These are phyloP conservation scores for Ceramica pisi DNA, from an alignment of 2,888 invertebrate genomes.

Conservation along the genomic window DNA sequence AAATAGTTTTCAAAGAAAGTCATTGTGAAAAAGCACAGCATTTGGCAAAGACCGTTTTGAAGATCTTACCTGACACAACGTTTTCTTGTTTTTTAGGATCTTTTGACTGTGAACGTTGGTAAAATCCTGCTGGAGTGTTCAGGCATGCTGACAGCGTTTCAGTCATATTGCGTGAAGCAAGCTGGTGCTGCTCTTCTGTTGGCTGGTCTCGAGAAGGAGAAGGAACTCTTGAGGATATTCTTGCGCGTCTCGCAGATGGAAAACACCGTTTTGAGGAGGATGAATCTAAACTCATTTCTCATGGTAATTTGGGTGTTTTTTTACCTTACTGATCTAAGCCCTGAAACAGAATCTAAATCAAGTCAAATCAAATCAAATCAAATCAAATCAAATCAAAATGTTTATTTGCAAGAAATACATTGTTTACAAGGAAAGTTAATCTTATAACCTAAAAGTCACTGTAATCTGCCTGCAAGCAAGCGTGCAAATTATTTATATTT, in stretches of 20 bases:
- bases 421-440: no score
- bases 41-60: no score
- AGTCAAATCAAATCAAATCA: no score
- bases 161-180: slow-evolving; percentile 98
- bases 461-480: no score
- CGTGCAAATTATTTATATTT: no score
- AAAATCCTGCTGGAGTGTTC: slow-evolving; percentile 97
- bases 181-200: slow-evolving; percentile 96
- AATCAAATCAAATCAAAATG: no score
- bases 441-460: no score
- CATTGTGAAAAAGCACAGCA: no score
- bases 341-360: neutral
- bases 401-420: no score
- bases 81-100: slow-evolving; percentile 89
- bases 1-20: neutral
- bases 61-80: neutral
- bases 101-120: slow-evolving; percentile 97
- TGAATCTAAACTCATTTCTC: slow-evolving; percentile 99
- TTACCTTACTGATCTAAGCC: neutral
- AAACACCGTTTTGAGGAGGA: slow-evolving; percentile 96
- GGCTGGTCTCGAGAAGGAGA: slow-evolving; percentile 98
- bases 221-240: slow-evolving; percentile 98
- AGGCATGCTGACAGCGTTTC: slow-evolving; percentile 98
- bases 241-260: slow-evolving; percentile 99
- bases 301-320: slow-evolving; percentile 92